Percentiles rank a stretch among this genome's conserved stretches.
phyloP scores from a whole-genome alignment of 2,797 vertebrate species.

The Alosa sapidissima region DNA sequence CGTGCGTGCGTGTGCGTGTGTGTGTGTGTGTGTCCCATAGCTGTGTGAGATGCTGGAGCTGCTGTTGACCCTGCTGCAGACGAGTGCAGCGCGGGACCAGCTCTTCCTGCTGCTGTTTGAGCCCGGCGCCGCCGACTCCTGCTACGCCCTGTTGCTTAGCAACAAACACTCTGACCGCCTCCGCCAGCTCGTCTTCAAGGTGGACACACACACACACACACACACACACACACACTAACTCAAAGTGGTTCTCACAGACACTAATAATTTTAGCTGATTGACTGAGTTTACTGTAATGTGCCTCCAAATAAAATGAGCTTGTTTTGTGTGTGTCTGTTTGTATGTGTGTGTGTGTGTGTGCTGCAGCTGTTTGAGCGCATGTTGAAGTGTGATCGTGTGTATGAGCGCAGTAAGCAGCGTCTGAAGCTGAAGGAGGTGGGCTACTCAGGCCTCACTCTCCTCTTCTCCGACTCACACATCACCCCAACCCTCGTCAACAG shows the following conservation, averaged over 20 bases:
- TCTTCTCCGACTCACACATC: constrained; percentile 84
- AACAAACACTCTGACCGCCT: constrained; percentile 89
- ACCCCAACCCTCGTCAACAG: constrained; percentile 85
- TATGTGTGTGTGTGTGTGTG: not conserved
- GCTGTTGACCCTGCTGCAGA: constrained; percentile 84
- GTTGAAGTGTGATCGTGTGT: constrained; percentile 94
- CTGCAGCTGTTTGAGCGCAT: constrained; percentile 89
- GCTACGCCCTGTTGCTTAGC: constrained; percentile 89
- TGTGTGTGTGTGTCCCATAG: constrained; percentile 66
- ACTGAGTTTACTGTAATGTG: too few species aligned
- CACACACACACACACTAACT: constrained; percentile 76
- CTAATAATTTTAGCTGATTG: too few species aligned
- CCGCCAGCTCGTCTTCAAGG: constrained; percentile 56
- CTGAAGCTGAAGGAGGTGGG: constrained; percentile 90
- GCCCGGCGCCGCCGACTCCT: constrained; percentile 89
- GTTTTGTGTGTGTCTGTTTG: not conserved
- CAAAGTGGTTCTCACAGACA: constrained; percentile 76
- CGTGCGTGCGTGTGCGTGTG: constrained; percentile 38
- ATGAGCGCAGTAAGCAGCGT: constrained; percentile 92
- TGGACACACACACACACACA: constrained; percentile 74
- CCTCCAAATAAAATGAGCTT: too few species aligned
- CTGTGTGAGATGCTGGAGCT: constrained; percentile 86
- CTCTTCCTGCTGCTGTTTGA: constrained; percentile 94
- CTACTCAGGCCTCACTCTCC: constrained; percentile 88
- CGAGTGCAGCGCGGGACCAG: constrained; percentile 84